Evolutionary conservation across 2,113 vertebrate genomes (phyloP), one percentile per base, ranked within the genome.

Genomic region (Forbesichthys papilliferus): DNA sequence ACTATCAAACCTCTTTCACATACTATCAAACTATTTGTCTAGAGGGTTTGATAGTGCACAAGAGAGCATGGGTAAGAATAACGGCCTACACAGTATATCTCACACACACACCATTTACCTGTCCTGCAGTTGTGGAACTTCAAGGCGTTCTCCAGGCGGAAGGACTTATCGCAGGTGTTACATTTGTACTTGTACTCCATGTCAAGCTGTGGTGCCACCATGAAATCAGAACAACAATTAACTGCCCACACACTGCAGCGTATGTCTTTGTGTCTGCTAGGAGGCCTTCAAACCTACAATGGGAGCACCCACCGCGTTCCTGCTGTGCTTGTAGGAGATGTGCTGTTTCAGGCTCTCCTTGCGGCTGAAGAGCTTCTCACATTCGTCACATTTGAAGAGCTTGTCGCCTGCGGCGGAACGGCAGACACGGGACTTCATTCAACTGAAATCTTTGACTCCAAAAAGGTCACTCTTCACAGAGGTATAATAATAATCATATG

Each of bases 301-400:
- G 0, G 2, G 56, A 58, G n/a, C 6, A 71, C 80, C 53, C 80
- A 99, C 98, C 93, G 93, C 83, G 1, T 93, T 98, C 87, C 95
- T 93, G 93, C 98, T 99, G 95, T 99, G 98, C 89, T 99, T 99
- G 88, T 99, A 99, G 0, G 98, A 99, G 57, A 99, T 98, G 13
- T 99, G 98, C 83, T 99, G 97, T 92, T 99, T 99, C 67, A 99
- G 91, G 69, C 96, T 98, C 87, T 99, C 98, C 81, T 99, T 99
- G 53, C 98, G 95, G 89, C 97, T 99, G 89, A 99, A 99, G 79
- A 98, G 84, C 84, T 99, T 99, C n/a, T 96, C 94, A 57, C 98
- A 99, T 61, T 99, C 97, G 42, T 99, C 98, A 73, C 98, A 99
- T 68, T 97, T 98, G 80, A 98, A 99, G 12, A 98, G 93, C 83